phyloP scores from a whole-genome alignment of 2,888 invertebrate species.

The Lasiommata megera region DNA sequence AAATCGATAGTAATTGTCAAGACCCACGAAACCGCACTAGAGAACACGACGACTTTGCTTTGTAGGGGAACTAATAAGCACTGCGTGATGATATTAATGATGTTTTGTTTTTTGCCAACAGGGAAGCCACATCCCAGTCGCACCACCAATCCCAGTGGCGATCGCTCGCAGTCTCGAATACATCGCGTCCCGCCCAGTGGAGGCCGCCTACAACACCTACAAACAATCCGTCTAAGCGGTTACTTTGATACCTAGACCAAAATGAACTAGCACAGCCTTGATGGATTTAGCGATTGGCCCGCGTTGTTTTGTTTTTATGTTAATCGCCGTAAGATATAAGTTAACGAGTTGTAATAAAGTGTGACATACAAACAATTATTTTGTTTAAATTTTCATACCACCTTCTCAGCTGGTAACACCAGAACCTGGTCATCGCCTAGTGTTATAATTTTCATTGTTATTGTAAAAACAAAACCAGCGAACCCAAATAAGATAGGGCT shows the following conservation, averaged over 20 bases:
- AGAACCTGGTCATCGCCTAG: no score
- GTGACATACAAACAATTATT: slow-evolving; percentile 24
- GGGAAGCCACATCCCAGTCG: slow-evolving; percentile 53
- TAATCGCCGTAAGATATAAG: slow-evolving; percentile 9
- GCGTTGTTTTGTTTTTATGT: slow-evolving; percentile 27
- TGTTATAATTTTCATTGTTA: no score
- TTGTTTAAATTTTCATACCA: slow-evolving; percentile 7
- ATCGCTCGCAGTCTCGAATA: slow-evolving; percentile 52
- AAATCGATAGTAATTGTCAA: no score
- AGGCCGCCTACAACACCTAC: slow-evolving; percentile 24
- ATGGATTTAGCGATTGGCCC: background rate
- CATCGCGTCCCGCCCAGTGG: slow-evolving; percentile 49
- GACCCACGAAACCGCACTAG: no score
- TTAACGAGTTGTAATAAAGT: slow-evolving; percentile 31
- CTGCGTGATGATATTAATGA: no score
- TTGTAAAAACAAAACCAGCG: no score
- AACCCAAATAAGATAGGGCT: no score
- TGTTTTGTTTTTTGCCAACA: slow-evolving; percentile 32
- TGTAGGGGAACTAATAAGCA: no score
- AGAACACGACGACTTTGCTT: no score
- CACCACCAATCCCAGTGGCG: slow-evolving; percentile 41
- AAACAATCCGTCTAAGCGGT: slow-evolving; percentile 24
- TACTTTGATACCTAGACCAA: background rate
- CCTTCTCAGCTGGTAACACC: no score
- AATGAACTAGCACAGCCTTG: background rate